These are phyloP conservation scores for Aplysina aerophoba DNA, from an alignment of 37 sponge, comb jelly and placozoan genomes.

Conservation along the genomic window DNA sequence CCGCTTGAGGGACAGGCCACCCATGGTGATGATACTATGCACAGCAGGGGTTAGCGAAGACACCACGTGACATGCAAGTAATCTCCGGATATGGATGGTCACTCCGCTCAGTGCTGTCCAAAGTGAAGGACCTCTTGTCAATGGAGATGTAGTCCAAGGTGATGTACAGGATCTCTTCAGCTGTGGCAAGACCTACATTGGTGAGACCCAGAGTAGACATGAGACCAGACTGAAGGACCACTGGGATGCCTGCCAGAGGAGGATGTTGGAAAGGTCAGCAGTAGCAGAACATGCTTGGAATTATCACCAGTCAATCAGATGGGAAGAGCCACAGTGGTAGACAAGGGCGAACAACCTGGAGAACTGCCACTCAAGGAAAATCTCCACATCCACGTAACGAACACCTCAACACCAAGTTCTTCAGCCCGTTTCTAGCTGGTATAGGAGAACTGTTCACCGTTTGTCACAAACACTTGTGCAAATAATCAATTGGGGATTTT, in stretches of 20 bases:
- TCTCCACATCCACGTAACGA: no score
- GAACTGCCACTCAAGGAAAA: no score
- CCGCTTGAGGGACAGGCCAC: no score
- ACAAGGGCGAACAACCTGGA: no score
- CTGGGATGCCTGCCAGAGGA: background rate
- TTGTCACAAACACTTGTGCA: no score
- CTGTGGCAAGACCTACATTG: slow-evolving; percentile 25
- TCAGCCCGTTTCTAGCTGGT: no score
- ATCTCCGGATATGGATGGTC: background rate
- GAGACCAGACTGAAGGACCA: slow-evolving; percentile 29
- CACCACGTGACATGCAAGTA: background rate
- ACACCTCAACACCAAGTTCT: no score
- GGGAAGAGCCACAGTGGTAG: no score
- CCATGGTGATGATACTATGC: background rate
- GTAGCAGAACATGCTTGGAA: background rate
- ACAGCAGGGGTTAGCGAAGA: background rate
- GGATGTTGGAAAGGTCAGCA: slow-evolving; percentile 18
- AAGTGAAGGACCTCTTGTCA: slow-evolving; percentile 7
- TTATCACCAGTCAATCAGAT: slow-evolving; percentile 44
- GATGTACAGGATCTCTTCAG: slow-evolving; percentile 28
- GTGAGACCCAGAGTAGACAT: slow-evolving; percentile 25
- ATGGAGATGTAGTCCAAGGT: background rate
- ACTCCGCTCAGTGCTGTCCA: background rate
- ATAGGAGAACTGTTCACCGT: no score
- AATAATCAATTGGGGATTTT: no score